A percentile compares a stretch with the other conserved stretches of the same genome.
phyloP scores from a whole-genome alignment of 2,113 vertebrate genomes.

The Catagonus wagneri region DNA sequence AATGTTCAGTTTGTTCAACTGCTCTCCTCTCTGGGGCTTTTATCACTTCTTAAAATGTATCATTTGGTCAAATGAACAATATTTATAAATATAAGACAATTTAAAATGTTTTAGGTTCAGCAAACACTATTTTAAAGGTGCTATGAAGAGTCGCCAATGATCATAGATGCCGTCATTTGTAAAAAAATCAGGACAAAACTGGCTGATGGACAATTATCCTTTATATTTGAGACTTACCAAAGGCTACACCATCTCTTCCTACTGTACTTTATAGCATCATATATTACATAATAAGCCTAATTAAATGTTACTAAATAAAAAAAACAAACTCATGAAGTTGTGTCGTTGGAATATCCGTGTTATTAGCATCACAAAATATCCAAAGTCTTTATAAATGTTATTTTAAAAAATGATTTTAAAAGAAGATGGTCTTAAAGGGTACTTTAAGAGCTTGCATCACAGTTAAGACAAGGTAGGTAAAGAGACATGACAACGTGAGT shows the following conservation, averaged over 20 bases:
- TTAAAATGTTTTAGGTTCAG: slow-evolving; percentile 17
- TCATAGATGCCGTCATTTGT: slow-evolving; percentile 20
- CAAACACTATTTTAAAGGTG: slow-evolving; percentile 54
- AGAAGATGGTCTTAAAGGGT: neutral
- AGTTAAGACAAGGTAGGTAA: slow-evolving; percentile 34
- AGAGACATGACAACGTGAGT: slow-evolving; percentile 31
- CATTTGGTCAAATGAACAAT: slow-evolving; percentile 46
- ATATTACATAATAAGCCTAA: neutral
- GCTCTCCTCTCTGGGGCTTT: slow-evolving; percentile 25
- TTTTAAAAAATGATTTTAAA: slow-evolving; percentile 55
- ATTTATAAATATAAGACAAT: slow-evolving; percentile 64
- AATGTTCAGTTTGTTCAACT: slow-evolving; percentile 54
- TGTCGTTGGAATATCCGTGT: neutral
- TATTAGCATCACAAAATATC: slow-evolving; percentile 26
- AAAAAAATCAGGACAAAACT: slow-evolving; percentile 50
- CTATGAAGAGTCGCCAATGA: slow-evolving; percentile 21
- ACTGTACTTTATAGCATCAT: slow-evolving; percentile 2
- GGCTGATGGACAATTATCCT: slow-evolving; percentile 55
- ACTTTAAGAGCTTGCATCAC: slow-evolving; percentile 16
- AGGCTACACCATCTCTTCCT: slow-evolving; percentile 25
- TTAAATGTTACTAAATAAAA: slow-evolving; percentile 56
- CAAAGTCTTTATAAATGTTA: neutral
- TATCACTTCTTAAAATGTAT: slow-evolving; percentile 57
- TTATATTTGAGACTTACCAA: slow-evolving; percentile 11
- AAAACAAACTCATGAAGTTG: slow-evolving; percentile 56